Conservation (phyloP, 2,888 invertebrate species). For the Tetanocera ferruginea region DNA sequence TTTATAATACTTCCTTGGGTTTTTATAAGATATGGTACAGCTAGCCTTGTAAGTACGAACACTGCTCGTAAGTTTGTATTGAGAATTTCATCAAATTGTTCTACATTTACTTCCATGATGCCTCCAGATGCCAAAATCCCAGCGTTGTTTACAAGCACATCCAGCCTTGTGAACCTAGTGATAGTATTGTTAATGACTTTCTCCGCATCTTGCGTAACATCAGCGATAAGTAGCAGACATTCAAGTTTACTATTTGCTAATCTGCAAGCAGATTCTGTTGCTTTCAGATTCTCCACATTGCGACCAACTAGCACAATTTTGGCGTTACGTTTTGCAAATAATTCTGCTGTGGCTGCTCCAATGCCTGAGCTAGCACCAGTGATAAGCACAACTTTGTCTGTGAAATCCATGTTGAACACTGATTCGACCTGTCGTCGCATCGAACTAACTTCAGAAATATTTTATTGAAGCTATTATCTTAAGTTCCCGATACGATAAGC, state of each 20-base stretch:
- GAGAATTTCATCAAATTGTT: slow-evolving; percentile 87
- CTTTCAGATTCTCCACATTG: slow-evolving; percentile 77
- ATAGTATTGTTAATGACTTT: slow-evolving; percentile 78
- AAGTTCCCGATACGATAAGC: too few relatives aligned
- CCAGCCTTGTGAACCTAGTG: slow-evolving; percentile 75
- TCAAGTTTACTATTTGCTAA: slow-evolving; percentile 69
- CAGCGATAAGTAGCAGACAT: slow-evolving; percentile 73
- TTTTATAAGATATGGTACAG: slow-evolving; percentile 83
- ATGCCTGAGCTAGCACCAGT: slow-evolving; percentile 85
- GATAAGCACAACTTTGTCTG: slow-evolving; percentile 72
- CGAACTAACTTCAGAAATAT: too few relatives aligned
- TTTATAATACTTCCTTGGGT: slow-evolving; percentile 90
- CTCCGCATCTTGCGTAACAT: slow-evolving; percentile 76
- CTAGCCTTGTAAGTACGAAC: slow-evolving; percentile 83
- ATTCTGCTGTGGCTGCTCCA: slow-evolving; percentile 78
- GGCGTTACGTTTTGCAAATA: slow-evolving; percentile 77
- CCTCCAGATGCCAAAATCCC: slow-evolving; percentile 82
- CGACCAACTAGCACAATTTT: slow-evolving; percentile 77
- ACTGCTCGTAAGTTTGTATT: slow-evolving; percentile 86
- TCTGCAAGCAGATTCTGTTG: slow-evolving; percentile 73
- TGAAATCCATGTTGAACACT: slow-evolving; percentile 57
- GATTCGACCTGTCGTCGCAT: too few relatives aligned
- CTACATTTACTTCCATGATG: slow-evolving; percentile 83
- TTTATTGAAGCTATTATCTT: too few relatives aligned
- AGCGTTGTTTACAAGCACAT: slow-evolving; percentile 88